phyloP scores from a whole-genome alignment of 2,888 invertebrate genomes.

The Orgyia antiqua region DNA sequence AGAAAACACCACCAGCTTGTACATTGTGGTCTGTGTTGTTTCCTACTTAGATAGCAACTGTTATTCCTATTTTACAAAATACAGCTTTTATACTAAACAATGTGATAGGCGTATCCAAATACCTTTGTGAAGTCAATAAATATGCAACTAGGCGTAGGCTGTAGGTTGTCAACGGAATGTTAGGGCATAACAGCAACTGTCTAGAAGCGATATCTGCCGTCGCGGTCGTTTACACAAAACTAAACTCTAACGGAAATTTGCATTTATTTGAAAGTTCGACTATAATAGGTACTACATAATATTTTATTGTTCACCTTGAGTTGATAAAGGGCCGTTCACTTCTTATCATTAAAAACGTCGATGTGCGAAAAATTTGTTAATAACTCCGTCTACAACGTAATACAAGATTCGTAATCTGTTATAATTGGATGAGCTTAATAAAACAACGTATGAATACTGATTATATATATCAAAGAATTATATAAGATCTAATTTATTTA shows the following conservation, averaged over 20 bases:
- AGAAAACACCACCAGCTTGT: conserved; percentile 79
- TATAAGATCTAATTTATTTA: too few relatives aligned
- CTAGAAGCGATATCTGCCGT: conserved; percentile 12
- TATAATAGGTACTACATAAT: neutral
- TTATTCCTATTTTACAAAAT: neutral
- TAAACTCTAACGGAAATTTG: conserved; percentile 22
- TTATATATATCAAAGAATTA: too few relatives aligned
- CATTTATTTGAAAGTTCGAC: too few relatives aligned
- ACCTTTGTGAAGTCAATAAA: conserved; percentile 60
- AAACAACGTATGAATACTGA: too few relatives aligned
- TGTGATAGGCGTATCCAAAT: conserved; percentile 61
- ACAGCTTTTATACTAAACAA: conserved; percentile 38
- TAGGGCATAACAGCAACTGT: too few relatives aligned
- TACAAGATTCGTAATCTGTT: too few relatives aligned
- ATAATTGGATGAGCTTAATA: too few relatives aligned
- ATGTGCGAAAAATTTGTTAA: too few relatives aligned
- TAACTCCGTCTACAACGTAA: too few relatives aligned
- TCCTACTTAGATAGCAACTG: conserved; percentile 24
- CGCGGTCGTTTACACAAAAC: conserved; percentile 13
- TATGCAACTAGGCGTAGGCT: conserved; percentile 58
- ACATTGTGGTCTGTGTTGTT: conserved; percentile 69
- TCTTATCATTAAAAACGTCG: neutral
- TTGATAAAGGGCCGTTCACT: conserved; percentile 21
- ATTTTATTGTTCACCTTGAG: conserved; percentile 24
- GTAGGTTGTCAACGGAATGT: conserved; percentile 32